phyloP scores from a whole-genome alignment of 2,797 vertebrate genomes.

The Oophaga sylvatica region DNA sequence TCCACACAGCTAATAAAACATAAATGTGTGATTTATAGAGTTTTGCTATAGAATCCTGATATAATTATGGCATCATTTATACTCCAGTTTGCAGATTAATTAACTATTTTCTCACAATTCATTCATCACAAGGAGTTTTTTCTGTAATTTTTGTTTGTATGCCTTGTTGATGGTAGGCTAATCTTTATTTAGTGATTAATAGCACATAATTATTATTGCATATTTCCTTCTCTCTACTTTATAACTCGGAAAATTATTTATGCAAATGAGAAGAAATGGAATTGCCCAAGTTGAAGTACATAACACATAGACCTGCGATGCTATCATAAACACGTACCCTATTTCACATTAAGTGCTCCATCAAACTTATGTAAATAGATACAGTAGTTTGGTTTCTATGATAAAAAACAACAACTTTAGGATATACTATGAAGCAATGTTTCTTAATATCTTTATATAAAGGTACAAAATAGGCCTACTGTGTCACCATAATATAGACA shows the following conservation, averaged over 20 bases:
- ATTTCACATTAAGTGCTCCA: neutral
- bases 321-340: neutral
- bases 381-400: too few relatives aligned
- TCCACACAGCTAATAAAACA: slow-evolving; percentile 14
- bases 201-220: neutral
- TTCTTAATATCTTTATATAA: too few relatives aligned
- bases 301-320: neutral
- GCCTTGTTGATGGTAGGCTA: neutral
- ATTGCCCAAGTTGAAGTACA: neutral
- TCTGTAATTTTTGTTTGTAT: slow-evolving; percentile 1
- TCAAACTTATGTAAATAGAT: too few relatives aligned
- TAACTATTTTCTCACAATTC: slow-evolving; percentile 2
- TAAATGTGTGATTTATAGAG: slow-evolving; percentile 5
- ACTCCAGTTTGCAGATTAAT: neutral
- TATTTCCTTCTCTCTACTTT: neutral
- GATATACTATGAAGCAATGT: too few relatives aligned
- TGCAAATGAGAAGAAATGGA: neutral
- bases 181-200: slow-evolving; percentile 12
- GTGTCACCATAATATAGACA: too few relatives aligned
- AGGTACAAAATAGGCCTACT: too few relatives aligned
- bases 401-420: too few relatives aligned
- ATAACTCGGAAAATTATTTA: neutral
- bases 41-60: slow-evolving; percentile 1
- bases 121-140: neutral
- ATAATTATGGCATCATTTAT: slow-evolving; percentile 7